Conservation (phyloP, 2,797 vertebrate species). For the Dendrocincla tyrannina region DNA sequence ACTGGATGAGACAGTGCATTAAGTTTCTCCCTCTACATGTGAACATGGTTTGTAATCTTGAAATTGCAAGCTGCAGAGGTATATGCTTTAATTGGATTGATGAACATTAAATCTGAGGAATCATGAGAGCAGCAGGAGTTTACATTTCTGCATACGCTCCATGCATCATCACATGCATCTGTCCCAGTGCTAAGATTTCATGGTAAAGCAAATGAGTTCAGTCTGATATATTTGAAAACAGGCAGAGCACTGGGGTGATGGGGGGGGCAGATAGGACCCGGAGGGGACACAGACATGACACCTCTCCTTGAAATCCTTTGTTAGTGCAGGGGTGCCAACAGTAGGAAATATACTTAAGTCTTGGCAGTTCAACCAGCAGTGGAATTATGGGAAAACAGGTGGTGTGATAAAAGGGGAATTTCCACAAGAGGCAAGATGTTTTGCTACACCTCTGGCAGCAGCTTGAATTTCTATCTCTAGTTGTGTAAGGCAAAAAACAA, state of each 20-base stretch:
- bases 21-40: background rate
- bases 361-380: background rate
- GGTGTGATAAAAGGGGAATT: background rate
- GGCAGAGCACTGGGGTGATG: background rate
- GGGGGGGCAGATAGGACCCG: rapidly evolving
- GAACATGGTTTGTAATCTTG: background rate
- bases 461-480: background rate
- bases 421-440: background rate
- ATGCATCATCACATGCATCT: rapidly evolving
- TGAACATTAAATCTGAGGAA: background rate
- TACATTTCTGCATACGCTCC: background rate
- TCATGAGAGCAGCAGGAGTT: background rate
- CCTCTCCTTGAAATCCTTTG: background rate
- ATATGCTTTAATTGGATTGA: background rate
- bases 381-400: background rate
- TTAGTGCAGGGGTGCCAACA: background rate
- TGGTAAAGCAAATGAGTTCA: background rate
- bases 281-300: too few relatives aligned
- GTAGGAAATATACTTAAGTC: background rate
- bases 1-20: background rate
- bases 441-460: background rate
- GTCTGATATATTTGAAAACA: background rate
- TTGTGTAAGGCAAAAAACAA: background rate
- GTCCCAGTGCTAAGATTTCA: background rate
- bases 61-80: background rate